These are phyloP conservation scores for Empidonax alnorum DNA, from an alignment of 2,113 vertebrate species.

Conservation along the genomic window DNA sequence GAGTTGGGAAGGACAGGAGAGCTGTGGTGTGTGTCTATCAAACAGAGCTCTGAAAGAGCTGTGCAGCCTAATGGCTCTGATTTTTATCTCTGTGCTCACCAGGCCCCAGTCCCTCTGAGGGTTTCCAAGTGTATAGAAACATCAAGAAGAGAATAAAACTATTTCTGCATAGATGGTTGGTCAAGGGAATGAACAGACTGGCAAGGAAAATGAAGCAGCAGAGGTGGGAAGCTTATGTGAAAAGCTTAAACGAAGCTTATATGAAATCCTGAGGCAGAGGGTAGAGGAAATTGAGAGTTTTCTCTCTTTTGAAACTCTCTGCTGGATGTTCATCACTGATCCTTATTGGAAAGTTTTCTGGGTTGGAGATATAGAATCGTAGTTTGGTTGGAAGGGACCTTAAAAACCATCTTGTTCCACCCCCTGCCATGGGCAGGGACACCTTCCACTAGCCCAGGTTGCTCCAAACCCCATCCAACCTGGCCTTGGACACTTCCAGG, in stretches of 20 bases:
- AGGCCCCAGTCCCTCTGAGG: not conserved
- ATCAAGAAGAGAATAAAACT: not conserved
- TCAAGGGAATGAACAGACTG: not conserved
- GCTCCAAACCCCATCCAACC: not conserved
- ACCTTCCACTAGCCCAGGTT: not conserved
- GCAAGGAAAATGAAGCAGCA: not conserved
- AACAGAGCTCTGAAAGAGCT: not conserved
- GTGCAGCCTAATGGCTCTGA: not conserved
- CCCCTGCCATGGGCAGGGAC: not conserved
- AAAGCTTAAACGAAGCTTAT: not conserved
- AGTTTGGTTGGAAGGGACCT: not conserved
- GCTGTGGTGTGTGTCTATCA: not conserved
- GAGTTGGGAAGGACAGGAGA: not conserved
- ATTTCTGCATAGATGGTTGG: not conserved
- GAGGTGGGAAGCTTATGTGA: not conserved
- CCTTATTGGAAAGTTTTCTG: not conserved
- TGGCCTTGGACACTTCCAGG: not conserved
- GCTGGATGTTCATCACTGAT: not conserved
- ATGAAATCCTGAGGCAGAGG: not conserved
- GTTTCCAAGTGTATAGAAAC: not conserved
- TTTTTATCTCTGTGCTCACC: not conserved
- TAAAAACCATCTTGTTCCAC: not conserved
- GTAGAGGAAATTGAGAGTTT: not conserved
- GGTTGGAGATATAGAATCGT: not conserved
- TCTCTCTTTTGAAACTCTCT: not conserved